Evolutionary conservation across 2,113 vertebrate species (phyloP), one percentile per base, ranked within the genome.

Genomic region (Anhinga anhinga): DNA sequence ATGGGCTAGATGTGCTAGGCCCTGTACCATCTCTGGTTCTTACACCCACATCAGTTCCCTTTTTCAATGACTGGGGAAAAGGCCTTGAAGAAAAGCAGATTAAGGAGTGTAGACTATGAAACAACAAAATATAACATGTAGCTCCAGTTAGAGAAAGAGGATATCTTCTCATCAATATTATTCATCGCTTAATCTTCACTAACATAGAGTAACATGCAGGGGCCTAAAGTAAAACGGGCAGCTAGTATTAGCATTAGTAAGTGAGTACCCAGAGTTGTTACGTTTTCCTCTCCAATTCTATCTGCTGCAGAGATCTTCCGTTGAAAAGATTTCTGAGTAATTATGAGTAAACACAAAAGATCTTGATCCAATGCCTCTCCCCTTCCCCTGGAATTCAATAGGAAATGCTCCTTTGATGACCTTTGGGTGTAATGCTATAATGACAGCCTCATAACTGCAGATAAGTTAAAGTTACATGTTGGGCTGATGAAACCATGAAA

Each of bases 11-110:
- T 15, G 15, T 30, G 10, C 30, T 59, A 34, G 25, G 8, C 34
- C 13, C 21, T 40, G 12, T 40, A 30, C 10, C 18, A 49, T 5
- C n/a, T 52, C 2, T 2, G 6, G 23, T 47, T 73, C 30, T 22
- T 15, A 61, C 8, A 30, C 1, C 40, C 0, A 0, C 14, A 61
- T 6, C 32, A 21, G 19, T 16, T 74, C 6, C 14, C 11, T 27
- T 81, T 55, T 34, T 18, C 53, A 53, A 8, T 23, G 13, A 47
- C 25, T 27, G 36, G 10, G 45, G 49, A 61, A 80, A 70, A 52
- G 8, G 12, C 13, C 25, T 69, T 61, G 27, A 32, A 25, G 15
- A 62, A 89, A 58, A 70, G 12, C 14, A 58, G 21, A 56, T 59
- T 53, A 77, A 52, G 19, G 11, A 78, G 18, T 19, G 8, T 18